Evolutionary conservation across 2,113 vertebrate species (phyloP).

Genomic region (Patagioenas fasciata): DNA sequence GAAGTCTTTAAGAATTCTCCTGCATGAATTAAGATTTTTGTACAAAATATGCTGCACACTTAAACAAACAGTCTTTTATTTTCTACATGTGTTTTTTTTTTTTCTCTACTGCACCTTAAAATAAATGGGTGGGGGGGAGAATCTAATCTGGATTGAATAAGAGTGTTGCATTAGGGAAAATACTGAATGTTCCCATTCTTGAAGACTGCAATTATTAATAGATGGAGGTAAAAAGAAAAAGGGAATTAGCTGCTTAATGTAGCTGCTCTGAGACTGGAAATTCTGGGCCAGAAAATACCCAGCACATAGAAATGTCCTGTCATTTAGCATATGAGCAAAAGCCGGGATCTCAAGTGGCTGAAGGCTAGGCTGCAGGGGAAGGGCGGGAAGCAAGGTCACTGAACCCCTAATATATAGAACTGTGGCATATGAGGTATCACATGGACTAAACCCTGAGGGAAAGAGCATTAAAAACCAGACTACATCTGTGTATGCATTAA

Average conservation of each 20-base stretch:
- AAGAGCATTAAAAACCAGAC: background rate
- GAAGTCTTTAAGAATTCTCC: conserved; percentile 46
- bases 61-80: conserved; percentile 41
- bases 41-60: background rate
- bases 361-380: background rate
- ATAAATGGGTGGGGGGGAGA: background rate
- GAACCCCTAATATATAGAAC: background rate
- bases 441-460: background rate
- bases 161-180: conserved; percentile 12
- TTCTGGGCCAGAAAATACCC: background rate
- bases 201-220: background rate
- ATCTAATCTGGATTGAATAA: conserved; percentile 21
- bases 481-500: background rate
- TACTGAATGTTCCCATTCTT: conserved; percentile 25
- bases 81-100: background rate
- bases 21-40: conserved; percentile 15
- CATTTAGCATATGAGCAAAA: background rate
- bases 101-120: background rate
- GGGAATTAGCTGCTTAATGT: background rate
- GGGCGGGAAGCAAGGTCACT: background rate
- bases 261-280: conserved; percentile 10
- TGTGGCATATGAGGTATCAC: background rate
- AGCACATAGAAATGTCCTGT: background rate
- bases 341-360: background rate
- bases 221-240: background rate